A percentile compares a stretch with the other conserved stretches of the same genome.
Evolutionary conservation across 2,888 invertebrate genomes (phyloP).

Genomic region (Mesoligia furuncula): DNA sequence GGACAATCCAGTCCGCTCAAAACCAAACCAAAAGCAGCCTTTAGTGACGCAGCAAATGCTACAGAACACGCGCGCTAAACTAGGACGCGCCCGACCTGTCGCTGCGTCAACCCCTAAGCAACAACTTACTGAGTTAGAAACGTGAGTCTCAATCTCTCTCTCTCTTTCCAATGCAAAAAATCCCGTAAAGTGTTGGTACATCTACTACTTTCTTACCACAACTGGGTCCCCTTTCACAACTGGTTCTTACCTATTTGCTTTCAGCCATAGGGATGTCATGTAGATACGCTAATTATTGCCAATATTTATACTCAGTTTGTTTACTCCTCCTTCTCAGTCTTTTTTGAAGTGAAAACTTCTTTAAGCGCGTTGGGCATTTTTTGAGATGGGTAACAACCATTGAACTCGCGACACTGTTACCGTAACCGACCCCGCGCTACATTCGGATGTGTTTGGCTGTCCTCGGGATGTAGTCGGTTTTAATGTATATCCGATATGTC

Average conservation of each 20-base stretch:
- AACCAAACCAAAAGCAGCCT: constrained; percentile 75
- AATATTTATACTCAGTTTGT: constrained; percentile 16
- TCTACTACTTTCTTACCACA: constrained; percentile 16
- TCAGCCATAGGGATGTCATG: background rate
- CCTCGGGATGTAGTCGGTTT: too few species aligned
- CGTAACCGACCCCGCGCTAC: too few species aligned
- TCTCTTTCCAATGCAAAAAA: background rate
- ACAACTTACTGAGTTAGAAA: constrained; percentile 83
- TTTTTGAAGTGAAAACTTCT: background rate
- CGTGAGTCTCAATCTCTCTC: constrained; percentile 79
- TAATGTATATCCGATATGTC: too few species aligned
- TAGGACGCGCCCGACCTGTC: constrained; percentile 85
- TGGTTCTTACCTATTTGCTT: background rate
- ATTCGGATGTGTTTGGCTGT: too few species aligned
- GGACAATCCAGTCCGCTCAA: constrained; percentile 83
- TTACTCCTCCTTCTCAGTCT: constrained; percentile 43
- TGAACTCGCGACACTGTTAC: too few species aligned
- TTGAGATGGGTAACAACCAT: too few species aligned
- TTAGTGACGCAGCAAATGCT: constrained; percentile 84
- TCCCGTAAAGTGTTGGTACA: background rate
- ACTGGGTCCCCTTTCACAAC: background rate
- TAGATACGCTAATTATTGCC: constrained; percentile 8
- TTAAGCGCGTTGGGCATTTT: too few species aligned
- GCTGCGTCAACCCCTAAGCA: constrained; percentile 88
- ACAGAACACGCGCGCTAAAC: constrained; percentile 85